Conservation (phyloP, 2,797 vertebrate species). For the Cygnus olor region DNA sequence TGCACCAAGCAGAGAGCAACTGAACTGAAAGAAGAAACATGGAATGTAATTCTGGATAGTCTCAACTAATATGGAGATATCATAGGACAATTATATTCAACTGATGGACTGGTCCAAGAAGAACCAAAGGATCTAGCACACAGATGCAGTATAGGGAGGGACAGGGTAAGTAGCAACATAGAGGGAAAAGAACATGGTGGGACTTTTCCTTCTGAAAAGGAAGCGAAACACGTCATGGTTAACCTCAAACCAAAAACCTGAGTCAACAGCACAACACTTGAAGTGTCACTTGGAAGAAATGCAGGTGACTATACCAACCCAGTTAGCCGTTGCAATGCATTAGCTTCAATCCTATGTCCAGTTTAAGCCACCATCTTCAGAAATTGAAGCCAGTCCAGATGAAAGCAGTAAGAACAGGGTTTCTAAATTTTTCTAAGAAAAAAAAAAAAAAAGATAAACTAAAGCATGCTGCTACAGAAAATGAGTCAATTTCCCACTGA, state of each 20-base stretch:
- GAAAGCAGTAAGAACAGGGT: background rate
- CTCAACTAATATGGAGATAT: background rate
- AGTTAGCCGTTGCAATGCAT: background rate
- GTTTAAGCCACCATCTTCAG: background rate
- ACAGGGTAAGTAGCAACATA: background rate
- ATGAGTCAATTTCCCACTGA: background rate
- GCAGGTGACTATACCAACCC: background rate
- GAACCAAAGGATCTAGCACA: background rate
- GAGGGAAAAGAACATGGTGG: background rate
- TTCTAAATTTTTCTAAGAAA: background rate
- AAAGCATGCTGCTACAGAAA: background rate
- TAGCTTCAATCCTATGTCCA: background rate
- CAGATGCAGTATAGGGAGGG: background rate
- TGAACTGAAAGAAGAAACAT: background rate
- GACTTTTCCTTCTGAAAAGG: background rate
- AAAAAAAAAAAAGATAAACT: background rate
- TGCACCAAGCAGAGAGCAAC: background rate
- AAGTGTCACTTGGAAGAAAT: background rate
- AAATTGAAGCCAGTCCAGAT: background rate
- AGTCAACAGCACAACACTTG: background rate
- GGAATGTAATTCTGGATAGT: background rate
- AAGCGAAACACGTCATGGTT: background rate
- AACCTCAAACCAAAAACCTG: background rate
- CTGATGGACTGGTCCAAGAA: background rate
- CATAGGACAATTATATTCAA: background rate